Evolutionary conservation across 92 coral and sea anemone genomes (phyloP).

Genomic region (Umimayanthus chanpuru): DNA sequence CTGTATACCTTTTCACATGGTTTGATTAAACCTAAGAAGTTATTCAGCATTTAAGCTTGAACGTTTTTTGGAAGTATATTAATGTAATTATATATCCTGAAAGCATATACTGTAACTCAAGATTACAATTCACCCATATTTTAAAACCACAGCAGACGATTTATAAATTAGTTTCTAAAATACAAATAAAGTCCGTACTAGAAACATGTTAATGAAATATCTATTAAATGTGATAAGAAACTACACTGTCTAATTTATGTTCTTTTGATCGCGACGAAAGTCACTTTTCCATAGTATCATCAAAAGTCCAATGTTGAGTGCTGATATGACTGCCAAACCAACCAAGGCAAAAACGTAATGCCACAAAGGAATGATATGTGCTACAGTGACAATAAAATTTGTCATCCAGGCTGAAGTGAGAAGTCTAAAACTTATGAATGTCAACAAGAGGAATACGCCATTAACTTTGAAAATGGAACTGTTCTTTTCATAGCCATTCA

Average conservation of each 20-base stretch:
- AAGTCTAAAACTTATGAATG: constrained; percentile 35
- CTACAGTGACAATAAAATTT: constrained; percentile 28
- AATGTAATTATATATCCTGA: no score
- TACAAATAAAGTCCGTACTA: no score
- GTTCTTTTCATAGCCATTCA: constrained; percentile 35
- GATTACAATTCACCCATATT: no score
- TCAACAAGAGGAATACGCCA: constrained; percentile 34
- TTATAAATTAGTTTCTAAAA: no score
- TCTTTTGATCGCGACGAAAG: constrained; percentile 43
- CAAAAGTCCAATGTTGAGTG: constrained; percentile 27
- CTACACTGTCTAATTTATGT: constrained; percentile 28
- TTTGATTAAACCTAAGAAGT: no score
- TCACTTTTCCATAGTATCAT: constrained; percentile 41
- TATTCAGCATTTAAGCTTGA: no score
- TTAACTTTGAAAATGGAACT: constrained; percentile 36
- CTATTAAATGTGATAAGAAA: not conserved
- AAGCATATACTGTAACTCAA: no score
- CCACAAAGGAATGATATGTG: constrained; percentile 3
- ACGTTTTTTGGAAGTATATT: no score
- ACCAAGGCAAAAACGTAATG: constrained; percentile 25
- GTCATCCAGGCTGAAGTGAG: constrained; percentile 52
- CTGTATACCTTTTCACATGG: no score
- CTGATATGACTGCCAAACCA: constrained; percentile 33
- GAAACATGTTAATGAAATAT: no score
- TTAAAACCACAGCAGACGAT: no score